Conservation (phyloP, 2,888 invertebrate genomes). For the Ditula angustiorana region DNA sequence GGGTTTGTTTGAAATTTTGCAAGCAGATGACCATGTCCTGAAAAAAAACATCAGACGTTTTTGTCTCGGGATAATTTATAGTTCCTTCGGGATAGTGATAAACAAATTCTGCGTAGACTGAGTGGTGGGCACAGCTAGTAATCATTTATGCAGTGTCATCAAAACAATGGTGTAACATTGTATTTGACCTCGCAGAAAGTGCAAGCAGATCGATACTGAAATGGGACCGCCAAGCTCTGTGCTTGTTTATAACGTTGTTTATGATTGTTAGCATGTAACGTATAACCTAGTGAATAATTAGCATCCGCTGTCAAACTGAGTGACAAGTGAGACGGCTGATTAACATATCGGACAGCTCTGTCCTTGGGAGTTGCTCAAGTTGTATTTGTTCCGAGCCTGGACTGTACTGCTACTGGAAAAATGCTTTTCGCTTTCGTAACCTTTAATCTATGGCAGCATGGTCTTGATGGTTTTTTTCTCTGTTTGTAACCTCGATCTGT, state of each 20-base stretch:
- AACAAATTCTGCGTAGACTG: too few relatives aligned
- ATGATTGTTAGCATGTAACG: slow-evolving; percentile 27
- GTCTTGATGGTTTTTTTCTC: too few relatives aligned
- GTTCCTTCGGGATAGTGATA: too few relatives aligned
- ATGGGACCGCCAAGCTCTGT: background rate
- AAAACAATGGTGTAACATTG: slow-evolving; percentile 20
- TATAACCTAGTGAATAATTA: slow-evolving; percentile 35
- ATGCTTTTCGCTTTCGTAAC: background rate
- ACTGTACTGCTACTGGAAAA: background rate
- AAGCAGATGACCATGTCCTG: too few relatives aligned
- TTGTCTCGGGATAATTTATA: too few relatives aligned
- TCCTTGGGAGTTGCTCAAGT: background rate
- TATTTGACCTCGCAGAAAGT: slow-evolving; percentile 29
- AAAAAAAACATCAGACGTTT: too few relatives aligned
- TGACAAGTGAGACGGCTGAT: slow-evolving; percentile 19
- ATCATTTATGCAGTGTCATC: background rate
- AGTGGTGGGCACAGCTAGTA: too few relatives aligned
- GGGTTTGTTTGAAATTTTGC: too few relatives aligned
- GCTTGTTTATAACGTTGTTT: slow-evolving; percentile 6
- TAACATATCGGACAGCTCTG: slow-evolving; percentile 18
- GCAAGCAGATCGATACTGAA: slow-evolving; percentile 14
- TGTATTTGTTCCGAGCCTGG: background rate
- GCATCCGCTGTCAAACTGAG: slow-evolving; percentile 24
- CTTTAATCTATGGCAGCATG: too few relatives aligned
- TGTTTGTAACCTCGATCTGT: too few relatives aligned